phyloP scores from a whole-genome alignment of 2,888 invertebrate species.

The Scaptomyza caliginosa region DNA sequence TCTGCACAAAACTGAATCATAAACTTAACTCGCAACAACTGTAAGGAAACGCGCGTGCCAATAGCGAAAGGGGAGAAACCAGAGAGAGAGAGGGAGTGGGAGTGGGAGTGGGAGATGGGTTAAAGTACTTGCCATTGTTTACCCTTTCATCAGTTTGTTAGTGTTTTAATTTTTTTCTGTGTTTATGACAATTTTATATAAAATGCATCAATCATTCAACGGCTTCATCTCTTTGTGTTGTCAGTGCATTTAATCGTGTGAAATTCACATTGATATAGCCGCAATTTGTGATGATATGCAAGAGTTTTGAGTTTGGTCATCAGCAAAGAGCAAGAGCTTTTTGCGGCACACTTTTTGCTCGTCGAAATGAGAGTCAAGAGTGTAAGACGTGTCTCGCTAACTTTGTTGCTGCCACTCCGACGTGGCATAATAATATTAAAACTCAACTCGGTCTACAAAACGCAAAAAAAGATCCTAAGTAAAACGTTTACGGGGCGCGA shows the following conservation, averaged over 20 bases:
- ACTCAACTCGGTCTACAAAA: conserved; percentile 38
- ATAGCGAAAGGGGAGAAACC: not conserved
- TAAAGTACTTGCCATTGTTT: conserved; percentile 38
- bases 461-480: conserved; percentile 12
- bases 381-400: conserved; percentile 54
- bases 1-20: conserved; percentile 63
- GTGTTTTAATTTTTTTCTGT: no score
- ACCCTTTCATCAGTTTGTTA: conserved; percentile 24
- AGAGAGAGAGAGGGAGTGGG: not conserved
- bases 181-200: conserved; percentile 60
- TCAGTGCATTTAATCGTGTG: conserved; percentile 39
- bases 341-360: conserved; percentile 54
- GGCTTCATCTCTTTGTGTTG: conserved; percentile 36
- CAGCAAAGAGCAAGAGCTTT: conserved; percentile 3
- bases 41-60: conserved; percentile 57
- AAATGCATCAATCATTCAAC: conserved; percentile 63
- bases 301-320: conserved; percentile 15
- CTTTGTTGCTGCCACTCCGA: conserved; percentile 57
- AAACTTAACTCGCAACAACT: conserved; percentile 19
- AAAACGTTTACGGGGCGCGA: conserved; percentile 36
- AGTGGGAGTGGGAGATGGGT: not conserved
- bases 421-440: conserved; percentile 80
- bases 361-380: conserved; percentile 54
- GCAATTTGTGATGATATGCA: conserved; percentile 17
- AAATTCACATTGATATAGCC: conserved; percentile 53